Percentiles rank a stretch among this genome's conserved stretches.
Conservation (phyloP, 1,140 invertebrate genomes). For the Solenopsis invicta region DNA sequence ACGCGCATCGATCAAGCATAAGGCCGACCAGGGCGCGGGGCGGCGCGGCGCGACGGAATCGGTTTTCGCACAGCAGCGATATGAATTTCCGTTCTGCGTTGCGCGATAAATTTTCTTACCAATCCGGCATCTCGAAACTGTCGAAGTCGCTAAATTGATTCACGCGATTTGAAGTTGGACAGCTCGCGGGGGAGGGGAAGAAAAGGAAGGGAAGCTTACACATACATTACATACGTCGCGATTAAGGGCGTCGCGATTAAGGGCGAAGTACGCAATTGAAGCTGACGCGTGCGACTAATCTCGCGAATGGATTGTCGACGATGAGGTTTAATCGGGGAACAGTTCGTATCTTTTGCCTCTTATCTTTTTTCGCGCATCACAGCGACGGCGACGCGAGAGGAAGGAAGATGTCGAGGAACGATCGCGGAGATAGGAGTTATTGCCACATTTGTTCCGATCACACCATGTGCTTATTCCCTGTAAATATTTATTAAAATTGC, state of each 20-base stretch:
- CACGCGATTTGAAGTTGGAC: slow-evolving; percentile 53
- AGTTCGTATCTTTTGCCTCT: slow-evolving; percentile 61
- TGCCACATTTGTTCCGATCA: slow-evolving; percentile 75
- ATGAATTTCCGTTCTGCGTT: slow-evolving; percentile 47
- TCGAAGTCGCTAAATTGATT: slow-evolving; percentile 61
- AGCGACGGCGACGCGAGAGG: slow-evolving; percentile 36
- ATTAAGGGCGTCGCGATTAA: slow-evolving; percentile 45
- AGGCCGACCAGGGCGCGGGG: background rate
- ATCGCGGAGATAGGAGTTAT: slow-evolving; percentile 66
- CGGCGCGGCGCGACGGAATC: background rate
- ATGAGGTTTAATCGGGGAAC: slow-evolving; percentile 38
- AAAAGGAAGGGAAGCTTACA: slow-evolving; percentile 2
- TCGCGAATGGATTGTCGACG: slow-evolving; percentile 34
- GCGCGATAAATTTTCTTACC: slow-evolving; percentile 57
- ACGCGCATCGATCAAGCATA: slow-evolving; percentile 43
- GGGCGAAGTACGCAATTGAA: slow-evolving; percentile 54
- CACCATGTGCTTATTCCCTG: slow-evolving; percentile 78
- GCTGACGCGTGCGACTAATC: slow-evolving; percentile 67
- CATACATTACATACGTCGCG: background rate
- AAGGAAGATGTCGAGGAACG: background rate
- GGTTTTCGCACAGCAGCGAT: slow-evolving; percentile 18
- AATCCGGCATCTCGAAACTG: slow-evolving; percentile 47
- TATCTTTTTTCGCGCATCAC: slow-evolving; percentile 60
- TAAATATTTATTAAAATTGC: slow-evolving; percentile 67
- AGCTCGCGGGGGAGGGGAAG: background rate